Conservation (phyloP, 2,113 vertebrate species). For the Coregonus clupeaformis region DNA sequence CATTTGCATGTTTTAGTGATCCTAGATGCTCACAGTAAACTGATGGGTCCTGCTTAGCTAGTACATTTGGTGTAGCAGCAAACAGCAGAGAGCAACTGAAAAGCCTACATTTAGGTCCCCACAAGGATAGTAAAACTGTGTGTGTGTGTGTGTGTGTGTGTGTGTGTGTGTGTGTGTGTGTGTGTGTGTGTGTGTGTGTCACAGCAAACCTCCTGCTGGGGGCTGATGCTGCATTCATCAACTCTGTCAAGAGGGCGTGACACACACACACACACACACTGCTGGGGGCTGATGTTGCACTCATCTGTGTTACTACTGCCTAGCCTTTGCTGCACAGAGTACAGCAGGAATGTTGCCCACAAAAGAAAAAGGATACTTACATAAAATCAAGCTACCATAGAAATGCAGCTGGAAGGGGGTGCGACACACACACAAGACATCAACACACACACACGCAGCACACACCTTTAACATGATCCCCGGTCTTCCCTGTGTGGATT, state of each 20-base stretch:
- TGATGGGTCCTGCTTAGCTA: background rate
- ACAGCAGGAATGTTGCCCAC: constrained; percentile 44
- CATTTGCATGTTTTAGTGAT: background rate
- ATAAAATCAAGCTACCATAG: constrained; percentile 30
- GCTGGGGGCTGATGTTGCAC: too few relatives aligned
- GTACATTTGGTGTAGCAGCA: too few relatives aligned
- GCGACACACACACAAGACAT: background rate
- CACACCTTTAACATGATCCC: background rate
- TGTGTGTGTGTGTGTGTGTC: background rate
- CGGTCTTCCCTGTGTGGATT: background rate
- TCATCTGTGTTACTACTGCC: background rate
- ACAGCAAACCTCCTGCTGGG: constrained; percentile 22
- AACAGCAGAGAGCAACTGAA: constrained; percentile 3
- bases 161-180: constrained; percentile 4
- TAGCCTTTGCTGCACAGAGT: background rate
- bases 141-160: background rate
- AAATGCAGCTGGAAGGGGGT: constrained; percentile 28
- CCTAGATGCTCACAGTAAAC: background rate
- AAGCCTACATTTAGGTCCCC: background rate
- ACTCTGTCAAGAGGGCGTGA: constrained; percentile 48
- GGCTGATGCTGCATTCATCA: constrained; percentile 57
- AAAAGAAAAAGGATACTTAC: constrained; percentile 37
- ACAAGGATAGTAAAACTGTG: background rate
- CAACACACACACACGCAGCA: constrained; percentile 16
- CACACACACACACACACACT: constrained; percentile 11